phyloP scores from a whole-genome alignment of 2,888 invertebrate species.

The Acanthosepion lycidas region DNA sequence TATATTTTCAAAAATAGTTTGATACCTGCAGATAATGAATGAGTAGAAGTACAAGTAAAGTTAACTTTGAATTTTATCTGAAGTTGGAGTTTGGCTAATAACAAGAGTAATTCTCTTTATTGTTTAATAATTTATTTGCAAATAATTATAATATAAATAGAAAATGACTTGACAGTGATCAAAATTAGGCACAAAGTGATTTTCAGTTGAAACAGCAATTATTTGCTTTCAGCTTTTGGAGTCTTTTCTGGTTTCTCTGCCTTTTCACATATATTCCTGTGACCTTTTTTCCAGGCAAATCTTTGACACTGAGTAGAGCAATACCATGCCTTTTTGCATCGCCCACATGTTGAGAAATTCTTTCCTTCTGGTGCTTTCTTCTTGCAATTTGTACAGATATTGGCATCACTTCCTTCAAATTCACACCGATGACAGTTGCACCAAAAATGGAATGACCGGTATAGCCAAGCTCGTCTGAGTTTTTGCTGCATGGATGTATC shows the following conservation, averaged over 20 bases:
- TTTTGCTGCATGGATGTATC: constrained; percentile 66
- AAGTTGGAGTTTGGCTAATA: too few relatives aligned
- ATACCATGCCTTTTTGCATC: constrained; percentile 68
- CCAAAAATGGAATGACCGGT: constrained; percentile 70
- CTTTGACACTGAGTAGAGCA: constrained; percentile 67
- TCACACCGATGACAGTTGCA: constrained; percentile 66
- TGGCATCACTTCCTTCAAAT: constrained; percentile 66
- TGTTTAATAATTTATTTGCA: too few relatives aligned
- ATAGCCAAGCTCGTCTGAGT: constrained; percentile 68
- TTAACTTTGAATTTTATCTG: too few relatives aligned
- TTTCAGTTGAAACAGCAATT: too few relatives aligned
- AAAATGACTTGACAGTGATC: too few relatives aligned
- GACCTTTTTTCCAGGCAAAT: constrained; percentile 65
- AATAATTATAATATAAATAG: too few relatives aligned
- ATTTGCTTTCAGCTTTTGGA: constrained; percentile 24
- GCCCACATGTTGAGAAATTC: constrained; percentile 65
- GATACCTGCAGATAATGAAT: too few relatives aligned
- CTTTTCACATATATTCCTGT: constrained; percentile 63
- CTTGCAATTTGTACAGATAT: constrained; percentile 64
- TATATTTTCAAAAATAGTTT: too few relatives aligned
- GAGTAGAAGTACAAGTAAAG: too few relatives aligned
- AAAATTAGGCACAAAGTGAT: too few relatives aligned
- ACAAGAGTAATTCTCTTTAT: too few relatives aligned
- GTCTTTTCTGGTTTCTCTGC: constrained; percentile 57
- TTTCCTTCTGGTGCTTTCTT: constrained; percentile 58